These are phyloP conservation scores for Eriocheir sinensis DNA, from an alignment of 1,140 invertebrate genomes.

Conservation along the genomic window DNA sequence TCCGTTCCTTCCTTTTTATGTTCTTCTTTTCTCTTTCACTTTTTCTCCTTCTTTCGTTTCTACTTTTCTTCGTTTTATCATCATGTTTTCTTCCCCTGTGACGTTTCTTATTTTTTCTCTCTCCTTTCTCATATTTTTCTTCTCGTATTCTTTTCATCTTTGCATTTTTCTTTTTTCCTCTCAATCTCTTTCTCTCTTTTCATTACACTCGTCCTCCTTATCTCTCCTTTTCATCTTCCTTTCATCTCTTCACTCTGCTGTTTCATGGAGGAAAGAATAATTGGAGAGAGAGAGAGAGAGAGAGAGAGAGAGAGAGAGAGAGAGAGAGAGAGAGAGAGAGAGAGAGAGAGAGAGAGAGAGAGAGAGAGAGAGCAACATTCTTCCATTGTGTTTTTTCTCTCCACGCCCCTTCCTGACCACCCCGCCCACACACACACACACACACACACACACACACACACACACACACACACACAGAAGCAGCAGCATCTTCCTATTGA, in stretches of 20 bases:
- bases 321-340: neutral
- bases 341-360: neutral
- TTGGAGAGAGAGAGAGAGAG: neutral
- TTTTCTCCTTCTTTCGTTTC: neutral
- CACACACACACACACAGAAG: neutral
- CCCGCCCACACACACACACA: neutral
- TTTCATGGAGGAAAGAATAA: neutral
- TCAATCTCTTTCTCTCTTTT: neutral
- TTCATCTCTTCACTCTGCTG: neutral
- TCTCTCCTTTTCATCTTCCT: neutral
- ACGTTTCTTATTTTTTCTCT: no score
- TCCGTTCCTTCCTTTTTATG: neutral
- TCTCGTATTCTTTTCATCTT: neutral
- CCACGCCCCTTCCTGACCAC: neutral
- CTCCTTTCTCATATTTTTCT: no score
- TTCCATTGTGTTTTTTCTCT: neutral
- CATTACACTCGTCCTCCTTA: neutral
- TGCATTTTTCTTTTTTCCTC: neutral
- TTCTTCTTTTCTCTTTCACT: neutral
- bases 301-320: neutral
- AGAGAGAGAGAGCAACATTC: neutral
- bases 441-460: constrained; percentile 22
- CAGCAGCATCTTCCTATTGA: no score
- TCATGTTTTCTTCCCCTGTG: no score
- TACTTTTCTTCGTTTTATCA: no score